These are phyloP conservation scores for Corythornis vintsioides DNA, from an alignment of 2,113 vertebrate species.

Conservation along the genomic window DNA sequence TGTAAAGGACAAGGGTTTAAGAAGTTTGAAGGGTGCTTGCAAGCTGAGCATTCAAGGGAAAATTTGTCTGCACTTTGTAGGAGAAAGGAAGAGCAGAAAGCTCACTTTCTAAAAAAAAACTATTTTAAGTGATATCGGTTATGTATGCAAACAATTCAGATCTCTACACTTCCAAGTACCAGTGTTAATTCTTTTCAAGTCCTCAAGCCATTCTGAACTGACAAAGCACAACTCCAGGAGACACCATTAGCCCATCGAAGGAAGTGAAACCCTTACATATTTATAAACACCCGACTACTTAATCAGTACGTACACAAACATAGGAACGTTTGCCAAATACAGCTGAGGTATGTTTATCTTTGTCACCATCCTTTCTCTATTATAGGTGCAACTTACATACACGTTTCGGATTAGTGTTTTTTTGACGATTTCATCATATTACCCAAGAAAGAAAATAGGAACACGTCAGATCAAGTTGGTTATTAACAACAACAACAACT, in stretches of 20 bases:
- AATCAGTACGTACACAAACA: not conserved
- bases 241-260: not conserved
- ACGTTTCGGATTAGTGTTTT: not conserved
- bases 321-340: not conserved
- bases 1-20: not conserved
- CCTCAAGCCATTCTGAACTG: not conserved
- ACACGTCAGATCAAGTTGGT: too few species aligned
- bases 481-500: too few species aligned
- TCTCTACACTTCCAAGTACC: not conserved
- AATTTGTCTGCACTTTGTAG: not conserved
- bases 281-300: not conserved
- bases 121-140: not conserved
- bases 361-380: not conserved
- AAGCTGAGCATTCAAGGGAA: not conserved
- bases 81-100: not conserved
- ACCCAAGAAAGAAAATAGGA: not conserved
- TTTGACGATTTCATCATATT: not conserved
- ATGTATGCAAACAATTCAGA: not conserved
- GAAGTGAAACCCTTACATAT: not conserved
- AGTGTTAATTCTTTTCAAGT: not conserved
- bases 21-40: too few species aligned
- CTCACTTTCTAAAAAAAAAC: not conserved
- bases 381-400: not conserved
- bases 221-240: not conserved
- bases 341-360: not conserved